Evolutionary conservation across 2,797 vertebrate genomes (phyloP), one percentile per base, ranked within the genome.

Genomic region (Hydrophis major): DNA sequence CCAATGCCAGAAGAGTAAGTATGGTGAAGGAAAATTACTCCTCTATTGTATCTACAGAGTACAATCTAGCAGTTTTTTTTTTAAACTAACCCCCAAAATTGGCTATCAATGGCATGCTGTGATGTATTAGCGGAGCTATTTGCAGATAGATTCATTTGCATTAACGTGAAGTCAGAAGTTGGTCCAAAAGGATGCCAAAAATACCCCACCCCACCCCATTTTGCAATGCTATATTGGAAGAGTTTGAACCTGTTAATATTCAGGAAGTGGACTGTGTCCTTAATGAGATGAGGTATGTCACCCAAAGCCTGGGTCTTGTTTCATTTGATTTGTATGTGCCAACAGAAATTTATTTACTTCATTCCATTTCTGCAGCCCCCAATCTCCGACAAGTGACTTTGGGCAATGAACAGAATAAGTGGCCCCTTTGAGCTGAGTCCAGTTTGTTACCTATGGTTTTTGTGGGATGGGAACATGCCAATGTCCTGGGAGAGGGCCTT

Each of bases 131-230:
- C 0, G 2, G 37, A 42, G 37, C 37, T 83, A 22, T 25, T 47
- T 47, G 74, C 20, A 47, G 20, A 42, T 25, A 47, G 20, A 47
- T 47, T 47, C 8, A 83, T 47, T 47, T 47, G 4, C 74, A 47
- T 25, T 25, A 83, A 47, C 74, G 25, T 42, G 1, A 83, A 83
- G 37, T 47, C 74, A 47, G 74, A 78, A 42, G 6, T 37, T 47
- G 11, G 37, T 83, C 74, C 37, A 42, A 42, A 18, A 4, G 47
- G 7, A 47, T 83, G 4, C 8, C 28, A 50, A 66, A n/a, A 13
- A 6, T 2, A n/a, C 5, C 4, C 25, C 3, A 2, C 0, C 18
- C 20, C 22, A 4, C 1, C 0, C 61, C 61, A 83, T 12, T 42
- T 83, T 25, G 37, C 42, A 47, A 47, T 83, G 37, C 12, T 83